Conservation (phyloP, 2,888 invertebrate species). For the Acholoe squamosa region DNA sequence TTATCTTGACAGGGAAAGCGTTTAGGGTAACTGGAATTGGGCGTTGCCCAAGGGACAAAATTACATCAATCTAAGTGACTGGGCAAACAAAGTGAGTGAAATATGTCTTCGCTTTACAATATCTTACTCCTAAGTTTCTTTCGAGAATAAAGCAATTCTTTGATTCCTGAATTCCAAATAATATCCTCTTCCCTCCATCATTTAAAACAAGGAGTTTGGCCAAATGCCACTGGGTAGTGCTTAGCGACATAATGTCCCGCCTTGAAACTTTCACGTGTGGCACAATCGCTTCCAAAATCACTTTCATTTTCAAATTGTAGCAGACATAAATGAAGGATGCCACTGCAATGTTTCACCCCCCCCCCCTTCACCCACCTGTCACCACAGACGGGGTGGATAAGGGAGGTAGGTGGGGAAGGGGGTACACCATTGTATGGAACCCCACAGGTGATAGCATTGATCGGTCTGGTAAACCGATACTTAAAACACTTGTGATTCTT, state of each 20-base stretch:
- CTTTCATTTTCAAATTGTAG: background rate
- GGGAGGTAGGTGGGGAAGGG: too few species aligned
- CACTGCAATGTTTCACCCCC: slow-evolving; percentile 8
- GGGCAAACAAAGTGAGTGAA: background rate
- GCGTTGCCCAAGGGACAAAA: too few species aligned
- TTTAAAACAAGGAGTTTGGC: background rate
- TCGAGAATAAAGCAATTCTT: too few species aligned
- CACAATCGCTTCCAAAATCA: slow-evolving; percentile 33
- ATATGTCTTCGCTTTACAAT: too few species aligned
- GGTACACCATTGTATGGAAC: background rate
- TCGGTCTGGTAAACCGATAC: background rate
- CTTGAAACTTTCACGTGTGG: background rate
- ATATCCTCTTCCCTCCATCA: too few species aligned
- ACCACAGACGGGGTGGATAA: too few species aligned
- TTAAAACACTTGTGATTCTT: background rate
- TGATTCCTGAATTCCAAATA: too few species aligned
- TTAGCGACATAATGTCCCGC: background rate
- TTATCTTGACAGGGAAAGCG: too few species aligned
- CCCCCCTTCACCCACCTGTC: too few species aligned
- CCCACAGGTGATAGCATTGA: slow-evolving; percentile 6
- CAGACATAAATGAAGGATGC: too few species aligned
- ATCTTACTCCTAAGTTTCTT: too few species aligned
- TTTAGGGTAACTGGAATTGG: too few species aligned
- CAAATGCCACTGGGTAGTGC: background rate
- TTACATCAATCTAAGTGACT: background rate